phyloP scores from a whole-genome alignment of 2,797 vertebrate species.

The Coranthus polyacanthus region DNA sequence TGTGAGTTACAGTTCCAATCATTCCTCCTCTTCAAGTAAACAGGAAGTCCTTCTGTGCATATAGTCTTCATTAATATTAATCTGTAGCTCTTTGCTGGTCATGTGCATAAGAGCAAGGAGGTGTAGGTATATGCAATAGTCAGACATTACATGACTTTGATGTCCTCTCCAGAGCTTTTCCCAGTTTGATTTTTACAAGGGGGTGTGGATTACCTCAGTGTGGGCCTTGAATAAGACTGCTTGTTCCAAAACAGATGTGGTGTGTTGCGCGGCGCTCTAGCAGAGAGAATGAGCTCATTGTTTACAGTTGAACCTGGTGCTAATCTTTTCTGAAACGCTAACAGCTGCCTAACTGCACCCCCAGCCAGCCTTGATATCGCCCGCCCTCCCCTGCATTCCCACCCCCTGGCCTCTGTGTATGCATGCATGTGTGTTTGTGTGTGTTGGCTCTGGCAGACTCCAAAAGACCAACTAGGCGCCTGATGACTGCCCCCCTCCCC shows the following conservation, averaged over 20 bases:
- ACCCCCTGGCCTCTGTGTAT: slow-evolving; percentile 22
- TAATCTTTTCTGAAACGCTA: slow-evolving; percentile 84
- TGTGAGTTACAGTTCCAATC: neutral
- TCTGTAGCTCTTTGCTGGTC: neutral
- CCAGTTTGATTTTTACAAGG: slow-evolving; percentile 53
- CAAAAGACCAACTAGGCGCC: slow-evolving; percentile 66
- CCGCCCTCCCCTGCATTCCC: neutral
- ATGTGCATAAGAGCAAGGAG: neutral
- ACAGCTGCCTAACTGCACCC: slow-evolving; percentile 81
- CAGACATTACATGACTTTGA: slow-evolving; percentile 34
- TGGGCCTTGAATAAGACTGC: slow-evolving; percentile 74
- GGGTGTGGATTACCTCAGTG: slow-evolving; percentile 72
- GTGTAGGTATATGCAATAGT: neutral
- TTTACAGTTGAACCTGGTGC: slow-evolving; percentile 84
- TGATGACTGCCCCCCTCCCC: slow-evolving; percentile 46
- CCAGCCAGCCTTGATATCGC: slow-evolving; percentile 52
- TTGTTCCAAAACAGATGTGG: slow-evolving; percentile 83
- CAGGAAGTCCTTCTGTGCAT: slow-evolving; percentile 12
- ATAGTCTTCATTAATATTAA: slow-evolving; percentile 15
- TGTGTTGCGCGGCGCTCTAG: slow-evolving; percentile 62
- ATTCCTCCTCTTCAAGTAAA: neutral
- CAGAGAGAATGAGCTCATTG: slow-evolving; percentile 85
- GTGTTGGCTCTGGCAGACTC: slow-evolving; percentile 57
- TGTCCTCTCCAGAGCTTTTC: slow-evolving; percentile 34
- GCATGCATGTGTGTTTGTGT: slow-evolving; percentile 34